Conservation (phyloP, 53 echinoderm and acorn worm species). For the Echinometra lucunter region DNA sequence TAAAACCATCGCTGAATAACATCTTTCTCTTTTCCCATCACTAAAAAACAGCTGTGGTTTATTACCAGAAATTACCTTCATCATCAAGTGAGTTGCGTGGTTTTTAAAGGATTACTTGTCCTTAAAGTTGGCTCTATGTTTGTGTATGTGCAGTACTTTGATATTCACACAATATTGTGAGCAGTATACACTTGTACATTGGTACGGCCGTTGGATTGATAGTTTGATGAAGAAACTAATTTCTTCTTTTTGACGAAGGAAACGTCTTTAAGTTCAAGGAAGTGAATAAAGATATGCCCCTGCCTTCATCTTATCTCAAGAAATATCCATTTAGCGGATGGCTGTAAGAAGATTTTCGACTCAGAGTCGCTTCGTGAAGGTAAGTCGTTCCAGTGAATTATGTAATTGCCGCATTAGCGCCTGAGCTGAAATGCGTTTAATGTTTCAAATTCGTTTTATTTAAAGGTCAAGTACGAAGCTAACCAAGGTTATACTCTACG, state of each 20-base stretch:
- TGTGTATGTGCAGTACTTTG: neutral
- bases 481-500: neutral
- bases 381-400: constrained; percentile 31
- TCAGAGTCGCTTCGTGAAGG: neutral
- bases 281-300: neutral
- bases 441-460: constrained; percentile 58
- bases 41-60: neutral
- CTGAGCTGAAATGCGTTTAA: constrained; percentile 22
- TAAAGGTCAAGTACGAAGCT: constrained; percentile 39
- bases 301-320: neutral
- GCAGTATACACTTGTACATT: neutral
- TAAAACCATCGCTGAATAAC: neutral
- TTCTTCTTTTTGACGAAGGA: neutral
- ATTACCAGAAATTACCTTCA: neutral
- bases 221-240: no score
- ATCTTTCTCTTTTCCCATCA: neutral
- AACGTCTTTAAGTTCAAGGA: neutral
- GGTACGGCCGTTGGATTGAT: neutral
- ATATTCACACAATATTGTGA: neutral
- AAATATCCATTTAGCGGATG: constrained; percentile 31
- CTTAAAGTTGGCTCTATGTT: neutral
- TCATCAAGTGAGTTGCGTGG: neutral
- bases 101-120: neutral
- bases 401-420: constrained; percentile 42
- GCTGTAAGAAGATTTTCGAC: constrained; percentile 47